Base-by-base conservation (phyloP, 2,797 vertebrate species). In the Myripristis murdjan region DNA sequence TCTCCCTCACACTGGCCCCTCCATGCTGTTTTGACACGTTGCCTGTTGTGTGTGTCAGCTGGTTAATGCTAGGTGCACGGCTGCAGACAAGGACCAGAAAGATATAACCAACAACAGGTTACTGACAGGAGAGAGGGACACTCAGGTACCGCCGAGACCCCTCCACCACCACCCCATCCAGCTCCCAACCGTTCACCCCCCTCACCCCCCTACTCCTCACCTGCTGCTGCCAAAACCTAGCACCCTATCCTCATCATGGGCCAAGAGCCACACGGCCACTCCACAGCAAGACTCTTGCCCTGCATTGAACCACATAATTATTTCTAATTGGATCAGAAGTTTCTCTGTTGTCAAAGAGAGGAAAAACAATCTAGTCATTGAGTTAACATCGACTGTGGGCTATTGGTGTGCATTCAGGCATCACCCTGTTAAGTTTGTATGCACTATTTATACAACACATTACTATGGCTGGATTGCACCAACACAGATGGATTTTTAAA, bases 101-200 rank as follows among this genome's bases (percentile, higher is more conserved):
- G 97, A 99, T 95, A 96, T 98, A 97, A 96, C 97, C 96, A 99
- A 99, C 96, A 99, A 98, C 97, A 97, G 96, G 95, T 98, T 99
- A 97, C 97, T 98, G 95, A 97, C 97, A 97, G 96, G 97, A 97
- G 97, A 98, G 95, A 96, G 95, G 97, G 96, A 98, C 95, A 94
- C 96, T 93, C 96, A 99, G 98, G 98, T 99, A 99, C 94, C 93
- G 81, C 86, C 81, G 64, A 87, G 86, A 87, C 23, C 20, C 47
- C 14, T 18, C 43, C 28, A 87, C 39, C 64, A 39, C 41, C 47
- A 44, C 57, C 59, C 52, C 56, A 62, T 56, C 54, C 69, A 59
- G 51, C 70, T 18, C 52, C 70, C 86, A 91, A 69, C 84, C 69
- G 80, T 87, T 73, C 87, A 91, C 87, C 20, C 53, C 15, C 10